These are phyloP conservation scores for Alaudala cheleensis DNA, from an alignment of 2,113 vertebrate species.

Conservation along the genomic window DNA sequence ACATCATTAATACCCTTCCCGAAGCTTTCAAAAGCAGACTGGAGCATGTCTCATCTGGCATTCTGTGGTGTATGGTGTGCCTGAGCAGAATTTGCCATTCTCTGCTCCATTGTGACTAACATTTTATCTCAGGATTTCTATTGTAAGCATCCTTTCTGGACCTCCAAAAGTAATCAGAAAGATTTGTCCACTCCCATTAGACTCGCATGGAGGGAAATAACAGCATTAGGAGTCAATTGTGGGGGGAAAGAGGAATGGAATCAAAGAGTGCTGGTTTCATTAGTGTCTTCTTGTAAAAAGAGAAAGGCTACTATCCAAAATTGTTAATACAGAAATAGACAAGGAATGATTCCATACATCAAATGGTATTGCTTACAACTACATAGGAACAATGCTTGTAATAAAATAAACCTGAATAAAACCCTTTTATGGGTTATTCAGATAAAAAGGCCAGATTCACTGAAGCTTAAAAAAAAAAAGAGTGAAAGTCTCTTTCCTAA, in stretches of 20 bases:
- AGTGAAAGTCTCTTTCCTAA: not conserved
- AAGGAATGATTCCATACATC: not conserved
- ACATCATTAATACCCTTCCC: not conserved
- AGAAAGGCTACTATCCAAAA: not conserved
- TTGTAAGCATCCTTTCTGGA: not conserved
- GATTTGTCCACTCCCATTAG: slow-evolving; percentile 25
- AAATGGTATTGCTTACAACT: not conserved
- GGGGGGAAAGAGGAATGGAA: not conserved
- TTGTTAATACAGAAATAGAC: slow-evolving; percentile 18
- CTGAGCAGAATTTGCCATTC: not conserved
- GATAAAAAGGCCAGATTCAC: slow-evolving; percentile 7
- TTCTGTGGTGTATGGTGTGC: not conserved
- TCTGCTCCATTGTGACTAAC: not conserved
- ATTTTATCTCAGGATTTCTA: not conserved
- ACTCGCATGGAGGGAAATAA: not conserved
- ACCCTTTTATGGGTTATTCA: not conserved
- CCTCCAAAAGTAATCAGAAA: slow-evolving; percentile 27
- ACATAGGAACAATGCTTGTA: slow-evolving; percentile 28
- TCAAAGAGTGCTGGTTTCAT: slow-evolving; percentile 23
- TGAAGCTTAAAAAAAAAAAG: not conserved
- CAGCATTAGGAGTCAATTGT: not conserved
- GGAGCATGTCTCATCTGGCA: not conserved
- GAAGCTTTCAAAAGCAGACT: not conserved
- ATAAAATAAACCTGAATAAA: slow-evolving; percentile 51
- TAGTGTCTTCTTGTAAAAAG: slow-evolving; percentile 24